Percentiles rank a stretch among this genome's conserved stretches.
Evolutionary conservation across 2,797 vertebrate genomes (phyloP).

Genomic region (Pipistrellus pipistrellus): DNA sequence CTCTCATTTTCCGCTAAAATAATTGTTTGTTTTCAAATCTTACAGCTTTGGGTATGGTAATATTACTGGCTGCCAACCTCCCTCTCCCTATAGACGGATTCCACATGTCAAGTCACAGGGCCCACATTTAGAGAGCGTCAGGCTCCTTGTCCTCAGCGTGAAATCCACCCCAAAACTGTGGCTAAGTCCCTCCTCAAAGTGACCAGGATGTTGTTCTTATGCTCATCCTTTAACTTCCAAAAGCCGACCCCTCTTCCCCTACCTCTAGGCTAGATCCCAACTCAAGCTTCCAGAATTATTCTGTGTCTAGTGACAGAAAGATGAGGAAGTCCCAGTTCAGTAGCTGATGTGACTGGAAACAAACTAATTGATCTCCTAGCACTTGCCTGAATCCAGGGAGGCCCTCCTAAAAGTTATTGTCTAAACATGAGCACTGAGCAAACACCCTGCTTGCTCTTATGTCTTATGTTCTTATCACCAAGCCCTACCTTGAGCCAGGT

Average conservation of each 20-base stretch:
- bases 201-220: neutral
- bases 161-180: accelerated
- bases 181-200: accelerated
- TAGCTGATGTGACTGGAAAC: no score
- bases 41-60: conserved; percentile 28
- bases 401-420: accelerated
- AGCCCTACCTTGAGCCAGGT: neutral
- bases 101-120: neutral
- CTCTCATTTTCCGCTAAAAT: conserved; percentile 80
- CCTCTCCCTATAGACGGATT: neutral
- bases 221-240: neutral
- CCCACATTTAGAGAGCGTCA: neutral
- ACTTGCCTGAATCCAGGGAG: neutral
- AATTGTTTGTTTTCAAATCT: conserved; percentile 79
- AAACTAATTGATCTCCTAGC: neutral
- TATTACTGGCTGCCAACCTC: neutral
- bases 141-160: accelerated
- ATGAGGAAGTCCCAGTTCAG: accelerated
- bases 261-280: accelerated
- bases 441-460: accelerated
- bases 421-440: accelerated
- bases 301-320: neutral
- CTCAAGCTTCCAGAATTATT: neutral
- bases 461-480: accelerated
- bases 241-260: neutral